These are phyloP conservation scores for Lamellibrachia satsuma DNA, from an alignment of 2,888 invertebrate species.

Conservation along the genomic window DNA sequence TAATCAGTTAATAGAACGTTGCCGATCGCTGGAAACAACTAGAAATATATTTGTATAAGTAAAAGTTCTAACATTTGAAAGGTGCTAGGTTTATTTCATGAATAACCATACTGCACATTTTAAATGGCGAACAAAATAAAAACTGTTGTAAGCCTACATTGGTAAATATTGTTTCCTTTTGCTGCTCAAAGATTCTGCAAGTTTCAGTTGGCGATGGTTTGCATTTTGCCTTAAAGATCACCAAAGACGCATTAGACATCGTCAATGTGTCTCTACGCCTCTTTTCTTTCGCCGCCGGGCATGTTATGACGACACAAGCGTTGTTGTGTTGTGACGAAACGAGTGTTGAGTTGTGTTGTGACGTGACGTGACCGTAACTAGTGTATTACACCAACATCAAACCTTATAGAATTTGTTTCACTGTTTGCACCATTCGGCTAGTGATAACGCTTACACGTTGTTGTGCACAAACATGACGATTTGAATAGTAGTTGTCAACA, in stretches of 20 bases:
- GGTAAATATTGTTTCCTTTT: constrained; percentile 13
- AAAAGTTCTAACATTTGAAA: background rate
- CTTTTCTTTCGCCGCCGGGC: background rate
- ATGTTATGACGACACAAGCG: background rate
- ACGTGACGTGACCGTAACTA: background rate
- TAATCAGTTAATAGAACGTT: no score
- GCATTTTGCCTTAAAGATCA: background rate
- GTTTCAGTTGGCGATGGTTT: constrained; percentile 6
- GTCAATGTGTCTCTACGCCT: background rate
- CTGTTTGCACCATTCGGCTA: background rate
- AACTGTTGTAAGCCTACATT: constrained; percentile 17
- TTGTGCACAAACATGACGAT: background rate
- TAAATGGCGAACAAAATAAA: background rate
- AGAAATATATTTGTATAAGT: background rate
- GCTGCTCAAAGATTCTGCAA: background rate
- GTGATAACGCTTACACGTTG: background rate
- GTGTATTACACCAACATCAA: background rate
- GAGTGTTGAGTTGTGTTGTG: no score
- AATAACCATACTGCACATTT: background rate
- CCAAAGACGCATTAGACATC: constrained; percentile 3
- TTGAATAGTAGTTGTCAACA: background rate
- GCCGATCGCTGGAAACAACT: no score
- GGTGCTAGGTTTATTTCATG: background rate
- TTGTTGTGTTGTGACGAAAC: background rate
- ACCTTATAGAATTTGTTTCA: background rate